Evolutionary conservation across 2,113 vertebrate genomes (phyloP), one percentile per base, ranked within the genome.

Genomic region (Semnornis frantzii): DNA sequence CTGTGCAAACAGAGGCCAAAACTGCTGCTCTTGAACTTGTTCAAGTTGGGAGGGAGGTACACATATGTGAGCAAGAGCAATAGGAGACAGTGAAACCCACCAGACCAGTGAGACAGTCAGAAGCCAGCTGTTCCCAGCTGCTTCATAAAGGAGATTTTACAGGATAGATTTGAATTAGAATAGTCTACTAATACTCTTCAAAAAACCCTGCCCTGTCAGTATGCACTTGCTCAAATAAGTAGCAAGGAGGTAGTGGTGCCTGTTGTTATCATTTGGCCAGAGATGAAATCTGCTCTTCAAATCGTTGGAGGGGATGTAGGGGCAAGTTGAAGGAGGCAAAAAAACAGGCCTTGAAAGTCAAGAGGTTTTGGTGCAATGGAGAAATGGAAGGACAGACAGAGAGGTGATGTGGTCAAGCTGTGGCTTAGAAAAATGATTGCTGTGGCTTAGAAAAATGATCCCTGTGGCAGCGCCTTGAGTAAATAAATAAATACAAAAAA

Each of bases 31-130:
- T 44, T 15, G 52, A 37, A 39, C 54, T 20, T 24, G 65, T 12
- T 63, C 39, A 48, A 3, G 5, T 17, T 5, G 2, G 15, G 27
- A 52, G 28, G 65, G 60, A 70, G 39, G 39, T 37, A 52, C 0
- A 0, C 0, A 3, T 37, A 55, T 46, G 28, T 0, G 0, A n/a
- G 31, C 4, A 1, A 57, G 63, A 48, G 65, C 72, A 31, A 1
- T 6, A 31, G 68, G 73, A 83, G 23, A 12, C 19, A 33, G 57
- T 16, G 30, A 0, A 1, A 54, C 25, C 20, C 23, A 59, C 58
- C 6, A 1, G 48, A 65, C 16, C 63, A 4, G 27, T 3, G 21
- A n/a, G 58, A 16, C 6, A 31, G 34, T 21, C 27, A 42, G 79
- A 75, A 85, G 42, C 37, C 33, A 9, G 19, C 16, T 85, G 66